Evolutionary conservation across 2,888 invertebrate species (phyloP), one percentile per base, ranked within the genome.

Genomic region (Neoitamus cyanurus): DNA sequence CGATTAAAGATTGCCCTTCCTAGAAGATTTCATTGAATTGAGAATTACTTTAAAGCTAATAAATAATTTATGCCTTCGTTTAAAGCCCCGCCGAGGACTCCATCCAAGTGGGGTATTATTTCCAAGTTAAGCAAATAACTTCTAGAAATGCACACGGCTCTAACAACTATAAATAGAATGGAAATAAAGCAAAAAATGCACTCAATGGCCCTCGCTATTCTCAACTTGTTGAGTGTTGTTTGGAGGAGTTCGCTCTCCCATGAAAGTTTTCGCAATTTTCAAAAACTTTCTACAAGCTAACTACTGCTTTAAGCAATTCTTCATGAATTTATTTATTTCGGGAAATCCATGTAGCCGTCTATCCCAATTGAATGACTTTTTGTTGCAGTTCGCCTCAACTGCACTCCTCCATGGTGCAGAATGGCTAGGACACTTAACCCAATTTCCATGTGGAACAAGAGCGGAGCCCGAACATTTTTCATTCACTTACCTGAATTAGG

Each of bases 181-280:
- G 58, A 58, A 58, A 25, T 25, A 20, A 58, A 58, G 58, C 58
- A 20, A 58, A 58, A 58, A 58, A 20, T 58, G 58, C 58, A 20
- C 15, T 58, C 58, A 58, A 58, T 58, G 58, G 58, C 9, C 25
- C 25, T 58, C 20, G 20, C 58, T 58, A 58, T 58, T 58, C 58
- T 20, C 58, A 58, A 58, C 58, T 58, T 58, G 58, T 58, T 58
- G 58, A 58, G 58, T 58, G 58, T 58, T 58, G 58, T 58, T 58
- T 58, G 20, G 25, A 58, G 58, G 58, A 58, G 58, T 58, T 58
- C 25, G 58, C 58, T 58, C 58, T 58, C 58, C 58, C 58, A 58
- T 58, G 7, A 25, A 58, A 58, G 25, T 58, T 58, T 58, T 58
- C 42, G 58, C 25, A 58, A 25, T 58, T 58, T 58, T 25, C 58